phyloP scores from a whole-genome alignment of 2,888 invertebrate species.

The Phrixothrix hirtus region DNA sequence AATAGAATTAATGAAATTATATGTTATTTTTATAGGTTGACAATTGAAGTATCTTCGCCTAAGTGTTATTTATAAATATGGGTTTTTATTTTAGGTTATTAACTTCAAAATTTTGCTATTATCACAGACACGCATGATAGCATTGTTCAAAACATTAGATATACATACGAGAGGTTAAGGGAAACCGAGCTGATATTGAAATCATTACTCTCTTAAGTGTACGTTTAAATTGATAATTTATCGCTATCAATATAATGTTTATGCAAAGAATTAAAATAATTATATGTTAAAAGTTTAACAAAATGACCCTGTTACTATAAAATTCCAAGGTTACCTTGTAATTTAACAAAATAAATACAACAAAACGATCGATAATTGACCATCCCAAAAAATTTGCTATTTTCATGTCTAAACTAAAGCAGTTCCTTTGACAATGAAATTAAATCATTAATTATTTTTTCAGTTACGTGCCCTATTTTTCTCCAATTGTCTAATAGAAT shows the following conservation, averaged over 20 bases:
- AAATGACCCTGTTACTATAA: constrained; percentile 2
- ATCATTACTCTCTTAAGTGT: constrained; percentile 20
- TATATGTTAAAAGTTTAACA: constrained; percentile 2
- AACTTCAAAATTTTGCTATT: constrained; percentile 14
- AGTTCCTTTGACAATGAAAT: background rate
- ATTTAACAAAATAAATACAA: background rate
- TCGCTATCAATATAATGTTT: background rate
- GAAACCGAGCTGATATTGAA: constrained; percentile 11
- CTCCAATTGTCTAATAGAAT: too few relatives aligned
- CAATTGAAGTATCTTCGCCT: too few relatives aligned
- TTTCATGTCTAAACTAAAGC: background rate
- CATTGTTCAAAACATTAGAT: too few relatives aligned
- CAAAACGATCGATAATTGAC: background rate
- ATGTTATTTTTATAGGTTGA: too few relatives aligned
- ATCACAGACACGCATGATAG: too few relatives aligned
- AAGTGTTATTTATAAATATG: too few relatives aligned
- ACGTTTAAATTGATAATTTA: constrained; percentile 10
- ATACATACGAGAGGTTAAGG: too few relatives aligned
- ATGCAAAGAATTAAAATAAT: constrained; percentile 5
- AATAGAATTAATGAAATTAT: too few relatives aligned
- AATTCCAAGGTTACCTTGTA: constrained; percentile 8
- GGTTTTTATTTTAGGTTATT: constrained; percentile 21
- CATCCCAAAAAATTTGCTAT: background rate
- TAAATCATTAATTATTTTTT: too few relatives aligned
- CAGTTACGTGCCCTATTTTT: too few relatives aligned